Percentiles rank a stretch among this genome's conserved stretches.
Conservation (phyloP, 1,140 invertebrate genomes). For the Pinna nobilis region DNA sequence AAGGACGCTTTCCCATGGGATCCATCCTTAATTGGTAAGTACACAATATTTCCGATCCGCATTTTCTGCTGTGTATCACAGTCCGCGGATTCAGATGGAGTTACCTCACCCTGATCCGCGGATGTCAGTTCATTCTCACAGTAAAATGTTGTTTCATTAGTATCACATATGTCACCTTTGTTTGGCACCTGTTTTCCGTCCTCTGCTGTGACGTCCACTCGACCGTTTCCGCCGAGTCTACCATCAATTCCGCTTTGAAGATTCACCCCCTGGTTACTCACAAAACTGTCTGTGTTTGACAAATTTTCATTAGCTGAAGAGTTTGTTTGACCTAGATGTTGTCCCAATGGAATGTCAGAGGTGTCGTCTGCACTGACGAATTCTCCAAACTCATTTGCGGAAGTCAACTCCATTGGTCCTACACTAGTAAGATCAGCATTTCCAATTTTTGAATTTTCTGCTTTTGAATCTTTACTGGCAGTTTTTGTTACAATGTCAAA, state of each 20-base stretch:
- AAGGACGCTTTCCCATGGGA: slow-evolving; percentile 44
- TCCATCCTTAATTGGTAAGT: slow-evolving; percentile 53
- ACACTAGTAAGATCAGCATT: background rate
- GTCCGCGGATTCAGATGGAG: background rate
- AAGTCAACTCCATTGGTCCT: background rate
- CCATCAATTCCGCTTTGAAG: too few relatives aligned
- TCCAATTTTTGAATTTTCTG: too few relatives aligned
- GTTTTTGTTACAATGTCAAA: background rate
- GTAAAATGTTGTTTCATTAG: background rate
- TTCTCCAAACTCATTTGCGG: slow-evolving; percentile 26
- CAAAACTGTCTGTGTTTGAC: background rate
- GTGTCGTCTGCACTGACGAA: slow-evolving; percentile 22
- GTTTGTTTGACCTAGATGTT: background rate
- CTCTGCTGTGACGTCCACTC: too few relatives aligned
- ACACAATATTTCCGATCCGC: slow-evolving; percentile 55
- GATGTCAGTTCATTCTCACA: background rate
- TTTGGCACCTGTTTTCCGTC: too few relatives aligned
- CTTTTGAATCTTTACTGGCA: background rate
- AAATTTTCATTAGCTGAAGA: background rate
- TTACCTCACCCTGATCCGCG: too few relatives aligned
- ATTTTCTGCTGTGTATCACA: background rate
- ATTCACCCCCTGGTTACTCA: background rate
- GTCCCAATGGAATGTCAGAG: slow-evolving; percentile 19
- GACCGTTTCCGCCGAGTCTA: too few relatives aligned
- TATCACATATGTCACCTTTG: too few relatives aligned